Evolutionary conservation across 1,140 invertebrate genomes (phyloP).

Genomic region (Globodera rostochiensis): DNA sequence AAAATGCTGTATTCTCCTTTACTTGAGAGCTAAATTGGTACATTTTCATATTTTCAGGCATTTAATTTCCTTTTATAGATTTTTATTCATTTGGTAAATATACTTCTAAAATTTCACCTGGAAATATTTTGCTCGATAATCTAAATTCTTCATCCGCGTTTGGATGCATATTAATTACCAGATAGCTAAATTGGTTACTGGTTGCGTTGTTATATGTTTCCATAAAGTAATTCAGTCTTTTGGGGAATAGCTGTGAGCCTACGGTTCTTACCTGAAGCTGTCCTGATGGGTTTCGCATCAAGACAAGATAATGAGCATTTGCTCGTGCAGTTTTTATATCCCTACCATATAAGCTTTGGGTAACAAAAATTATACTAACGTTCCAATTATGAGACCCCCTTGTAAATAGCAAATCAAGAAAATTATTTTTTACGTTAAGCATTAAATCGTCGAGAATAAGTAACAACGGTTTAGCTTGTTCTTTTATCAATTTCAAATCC

Average conservation of each 20-base stretch:
- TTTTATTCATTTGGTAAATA: too few relatives aligned
- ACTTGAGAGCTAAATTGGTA: background rate
- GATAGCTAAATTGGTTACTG: background rate
- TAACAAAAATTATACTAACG: conserved; percentile 5
- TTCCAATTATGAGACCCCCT: background rate
- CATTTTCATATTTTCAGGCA: background rate
- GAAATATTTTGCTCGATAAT: background rate
- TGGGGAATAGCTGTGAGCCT: conserved; percentile 3
- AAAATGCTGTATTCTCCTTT: too few relatives aligned
- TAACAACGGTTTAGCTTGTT: background rate
- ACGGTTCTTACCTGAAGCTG: conserved; percentile 4
- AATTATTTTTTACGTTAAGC: conserved; percentile 6
- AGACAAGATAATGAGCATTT: conserved; percentile 11
- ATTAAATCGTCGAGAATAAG: conserved; percentile 9
- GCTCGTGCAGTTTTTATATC: conserved; percentile 4
- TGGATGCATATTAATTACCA: background rate
- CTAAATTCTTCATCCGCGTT: background rate
- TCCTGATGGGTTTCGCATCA: background rate
- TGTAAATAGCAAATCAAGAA: background rate
- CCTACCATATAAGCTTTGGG: background rate
- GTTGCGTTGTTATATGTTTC: background rate
- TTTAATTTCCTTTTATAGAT: too few relatives aligned
- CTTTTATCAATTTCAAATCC: background rate
- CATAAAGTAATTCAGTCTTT: background rate
- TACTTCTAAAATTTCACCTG: background rate